phyloP scores from a whole-genome alignment of 2,888 invertebrate genomes.

The Atherix ibis region DNA sequence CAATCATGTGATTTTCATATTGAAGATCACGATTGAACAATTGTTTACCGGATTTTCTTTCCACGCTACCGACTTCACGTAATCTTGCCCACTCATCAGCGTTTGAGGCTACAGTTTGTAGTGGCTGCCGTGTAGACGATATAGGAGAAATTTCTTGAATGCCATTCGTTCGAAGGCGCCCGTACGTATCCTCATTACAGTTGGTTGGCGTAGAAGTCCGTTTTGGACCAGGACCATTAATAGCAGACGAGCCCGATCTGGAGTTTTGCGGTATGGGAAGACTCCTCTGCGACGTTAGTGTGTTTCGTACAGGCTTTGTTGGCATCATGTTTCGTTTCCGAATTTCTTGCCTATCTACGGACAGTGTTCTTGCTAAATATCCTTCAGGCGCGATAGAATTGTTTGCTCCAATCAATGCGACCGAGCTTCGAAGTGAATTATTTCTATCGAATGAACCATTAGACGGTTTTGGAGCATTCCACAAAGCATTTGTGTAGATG shows the following conservation, averaged over 20 bases:
- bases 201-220: conserved; percentile 20
- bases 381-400: no score
- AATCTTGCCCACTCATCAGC: conserved; percentile 26
- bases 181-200: conserved; percentile 7
- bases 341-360: no score
- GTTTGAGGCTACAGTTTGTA: conserved; percentile 9
- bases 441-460: no score
- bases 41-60: no score
- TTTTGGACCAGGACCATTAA: conserved; percentile 17
- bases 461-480: no score
- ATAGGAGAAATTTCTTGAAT: not conserved
- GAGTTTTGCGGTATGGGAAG: conserved; percentile 14
- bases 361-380: no score
- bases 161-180: not conserved
- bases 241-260: conserved; percentile 16
- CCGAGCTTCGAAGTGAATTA: no score
- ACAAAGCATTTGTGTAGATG: no score
- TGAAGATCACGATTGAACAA: conserved; percentile 25
- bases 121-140: not conserved
- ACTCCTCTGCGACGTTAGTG: conserved; percentile 4
- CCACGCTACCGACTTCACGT: no score
- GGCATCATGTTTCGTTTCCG: no score
- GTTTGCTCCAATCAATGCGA: no score
- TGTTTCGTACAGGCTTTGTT: conserved; percentile 9
- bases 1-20: not conserved